Conservation (phyloP, 2,888 invertebrate species). For the Acanthosepion pharaonis region DNA sequence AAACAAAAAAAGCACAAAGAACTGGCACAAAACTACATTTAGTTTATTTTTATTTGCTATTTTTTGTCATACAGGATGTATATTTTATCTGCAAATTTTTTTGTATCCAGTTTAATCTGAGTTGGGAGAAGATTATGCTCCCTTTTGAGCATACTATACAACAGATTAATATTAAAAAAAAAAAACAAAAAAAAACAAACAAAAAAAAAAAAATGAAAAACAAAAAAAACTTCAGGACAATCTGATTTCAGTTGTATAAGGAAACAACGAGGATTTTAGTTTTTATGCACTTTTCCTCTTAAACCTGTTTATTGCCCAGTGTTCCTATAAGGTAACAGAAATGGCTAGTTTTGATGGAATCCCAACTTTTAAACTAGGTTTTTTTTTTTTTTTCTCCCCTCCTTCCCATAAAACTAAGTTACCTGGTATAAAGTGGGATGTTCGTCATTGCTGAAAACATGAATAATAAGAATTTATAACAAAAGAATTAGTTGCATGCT, state of each 20-base stretch:
- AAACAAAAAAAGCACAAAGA: background rate
- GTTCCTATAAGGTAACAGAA: background rate
- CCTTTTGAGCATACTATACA: constrained; percentile 70
- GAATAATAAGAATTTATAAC: background rate
- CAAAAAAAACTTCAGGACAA: constrained; percentile 57
- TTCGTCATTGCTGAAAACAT: background rate
- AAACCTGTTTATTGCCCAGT: background rate
- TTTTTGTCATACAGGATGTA: constrained; percentile 60
- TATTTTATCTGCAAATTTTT: constrained; percentile 59
- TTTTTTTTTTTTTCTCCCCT: too few relatives aligned
- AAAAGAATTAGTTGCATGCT: background rate
- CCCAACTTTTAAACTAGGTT: background rate
- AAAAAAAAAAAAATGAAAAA: background rate
- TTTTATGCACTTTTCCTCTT: background rate
- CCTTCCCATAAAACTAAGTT: too few relatives aligned
- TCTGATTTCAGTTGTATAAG: constrained; percentile 67
- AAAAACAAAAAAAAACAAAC: background rate
- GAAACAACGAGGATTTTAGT: constrained; percentile 49
- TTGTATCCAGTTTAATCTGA: constrained; percentile 55
- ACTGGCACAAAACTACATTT: constrained; percentile 6
- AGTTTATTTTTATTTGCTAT: constrained; percentile 56
- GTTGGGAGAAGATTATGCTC: constrained; percentile 62
- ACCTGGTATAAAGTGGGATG: background rate
- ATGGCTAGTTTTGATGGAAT: background rate
- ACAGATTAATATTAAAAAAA: constrained; percentile 50